A percentile compares a stretch with the other conserved stretches of the same genome.
These are phyloP conservation scores for Scleropages formosus DNA, from an alignment of 2,797 vertebrate genomes.

Conservation along the genomic window DNA sequence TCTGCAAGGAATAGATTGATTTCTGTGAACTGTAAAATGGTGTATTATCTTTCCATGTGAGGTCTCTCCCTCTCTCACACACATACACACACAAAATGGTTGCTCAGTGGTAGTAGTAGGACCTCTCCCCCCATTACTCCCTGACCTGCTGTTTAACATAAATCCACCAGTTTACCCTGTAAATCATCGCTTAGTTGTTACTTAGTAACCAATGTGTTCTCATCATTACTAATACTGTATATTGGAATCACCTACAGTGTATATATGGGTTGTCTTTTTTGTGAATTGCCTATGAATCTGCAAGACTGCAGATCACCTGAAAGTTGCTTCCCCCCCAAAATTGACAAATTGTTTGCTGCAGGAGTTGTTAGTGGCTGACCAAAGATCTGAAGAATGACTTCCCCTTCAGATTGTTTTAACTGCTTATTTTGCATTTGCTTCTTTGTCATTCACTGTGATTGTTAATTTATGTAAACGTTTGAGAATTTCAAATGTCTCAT, in stretches of 20 bases:
- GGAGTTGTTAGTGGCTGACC: conserved; percentile 1
- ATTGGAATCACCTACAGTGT: conserved; percentile 65
- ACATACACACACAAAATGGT: not conserved
- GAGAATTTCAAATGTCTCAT: no score
- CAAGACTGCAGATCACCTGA: conserved; percentile 51
- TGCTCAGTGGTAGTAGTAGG: not conserved
- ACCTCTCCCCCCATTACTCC: not conserved
- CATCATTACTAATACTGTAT: conserved; percentile 60
- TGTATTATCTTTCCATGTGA: not conserved
- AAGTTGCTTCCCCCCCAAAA: no score
- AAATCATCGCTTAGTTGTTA: conserved; percentile 62
- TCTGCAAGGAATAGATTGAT: not conserved
- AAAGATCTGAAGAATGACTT: not conserved
- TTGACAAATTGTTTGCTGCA: conserved; percentile 15
- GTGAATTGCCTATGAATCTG: conserved; percentile 64
- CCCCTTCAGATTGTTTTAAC: not conserved
- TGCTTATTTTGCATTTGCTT: not conserved
- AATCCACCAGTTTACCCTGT: conserved; percentile 21
- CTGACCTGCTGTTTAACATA: conserved; percentile 4
- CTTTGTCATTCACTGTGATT: no score
- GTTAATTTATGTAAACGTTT: no score
- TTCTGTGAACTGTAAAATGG: conserved; percentile 5
- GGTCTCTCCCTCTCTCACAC: not conserved
- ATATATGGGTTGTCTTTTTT: conserved; percentile 61
- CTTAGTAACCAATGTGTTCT: conserved; percentile 63